Evolutionary conservation across 2,888 invertebrate species (phyloP).

Genomic region (Rhodophaea formosa): DNA sequence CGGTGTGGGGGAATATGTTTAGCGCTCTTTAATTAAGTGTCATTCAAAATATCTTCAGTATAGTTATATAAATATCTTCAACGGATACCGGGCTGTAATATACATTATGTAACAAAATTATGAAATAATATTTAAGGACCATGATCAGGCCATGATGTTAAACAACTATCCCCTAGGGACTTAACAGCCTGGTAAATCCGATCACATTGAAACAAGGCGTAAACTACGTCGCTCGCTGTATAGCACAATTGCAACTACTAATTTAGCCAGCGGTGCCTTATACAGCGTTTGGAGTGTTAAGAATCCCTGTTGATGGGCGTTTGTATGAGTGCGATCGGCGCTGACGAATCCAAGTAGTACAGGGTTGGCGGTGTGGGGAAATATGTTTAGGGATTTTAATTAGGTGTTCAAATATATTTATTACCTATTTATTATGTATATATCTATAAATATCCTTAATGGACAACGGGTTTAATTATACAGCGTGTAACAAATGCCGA

Average conservation of each 20-base stretch:
- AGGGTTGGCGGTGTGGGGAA: conserved; percentile 71
- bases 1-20: conserved; percentile 72
- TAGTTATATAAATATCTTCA: too few species aligned
- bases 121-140: too few species aligned
- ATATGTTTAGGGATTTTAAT: conserved; percentile 77
- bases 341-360: conserved; percentile 68
- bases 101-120: too few species aligned
- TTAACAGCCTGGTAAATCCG: conserved; percentile 58
- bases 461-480: too few species aligned
- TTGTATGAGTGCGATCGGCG: conserved; percentile 15
- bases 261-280: conserved; percentile 76
- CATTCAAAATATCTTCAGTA: too few species aligned
- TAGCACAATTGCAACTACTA: conserved; percentile 75
- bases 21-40: conserved; percentile 77
- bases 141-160: too few species aligned
- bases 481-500: too few species aligned
- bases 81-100: too few species aligned
- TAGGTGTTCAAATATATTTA: conserved; percentile 22
- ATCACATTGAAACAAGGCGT: conserved; percentile 50
- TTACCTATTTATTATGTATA: too few species aligned
- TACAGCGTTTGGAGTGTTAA: conserved; percentile 68
- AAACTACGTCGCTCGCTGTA: conserved; percentile 48
- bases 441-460: too few species aligned
- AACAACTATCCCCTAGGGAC: too few species aligned
- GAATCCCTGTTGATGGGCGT: conserved; percentile 66